Percentiles rank a stretch among this genome's conserved stretches.
These are phyloP conservation scores for Coregonus clupeaformis DNA, from an alignment of 2,113 vertebrate species.

Conservation along the genomic window DNA sequence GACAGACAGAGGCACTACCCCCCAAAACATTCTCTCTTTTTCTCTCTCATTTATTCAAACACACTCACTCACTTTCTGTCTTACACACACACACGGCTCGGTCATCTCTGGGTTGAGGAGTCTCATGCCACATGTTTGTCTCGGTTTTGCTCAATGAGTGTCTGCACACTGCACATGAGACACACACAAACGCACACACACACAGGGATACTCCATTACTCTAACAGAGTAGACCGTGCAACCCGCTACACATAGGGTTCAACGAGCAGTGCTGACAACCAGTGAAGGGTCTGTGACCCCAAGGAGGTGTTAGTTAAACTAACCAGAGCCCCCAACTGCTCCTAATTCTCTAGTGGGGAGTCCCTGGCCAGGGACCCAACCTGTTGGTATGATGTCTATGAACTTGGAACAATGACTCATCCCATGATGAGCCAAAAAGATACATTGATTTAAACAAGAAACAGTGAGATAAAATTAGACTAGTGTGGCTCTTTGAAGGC, in stretches of 20 bases:
- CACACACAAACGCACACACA: constrained; percentile 6
- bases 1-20: background rate
- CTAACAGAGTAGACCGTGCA: background rate
- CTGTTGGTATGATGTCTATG: constrained; percentile 1
- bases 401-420: background rate
- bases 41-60: background rate
- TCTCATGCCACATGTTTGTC: background rate
- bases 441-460: no score
- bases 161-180: no score
- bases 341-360: background rate
- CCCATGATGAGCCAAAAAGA: background rate
- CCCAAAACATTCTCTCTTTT: constrained; percentile 1
- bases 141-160: no score
- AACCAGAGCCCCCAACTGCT: constrained; percentile 15
- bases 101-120: no score
- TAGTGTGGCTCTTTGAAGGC: no score
- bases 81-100: background rate
- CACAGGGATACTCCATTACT: background rate
- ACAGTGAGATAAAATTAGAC: no score
- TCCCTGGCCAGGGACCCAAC: background rate
- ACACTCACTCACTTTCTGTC: background rate
- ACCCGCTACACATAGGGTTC: constrained; percentile 24
- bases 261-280: constrained; percentile 32
- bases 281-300: constrained; percentile 39
- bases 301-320: constrained; percentile 41